These are phyloP conservation scores for Phyllostomus hastatus DNA, from an alignment of 2,113 vertebrate species.

Conservation along the genomic window DNA sequence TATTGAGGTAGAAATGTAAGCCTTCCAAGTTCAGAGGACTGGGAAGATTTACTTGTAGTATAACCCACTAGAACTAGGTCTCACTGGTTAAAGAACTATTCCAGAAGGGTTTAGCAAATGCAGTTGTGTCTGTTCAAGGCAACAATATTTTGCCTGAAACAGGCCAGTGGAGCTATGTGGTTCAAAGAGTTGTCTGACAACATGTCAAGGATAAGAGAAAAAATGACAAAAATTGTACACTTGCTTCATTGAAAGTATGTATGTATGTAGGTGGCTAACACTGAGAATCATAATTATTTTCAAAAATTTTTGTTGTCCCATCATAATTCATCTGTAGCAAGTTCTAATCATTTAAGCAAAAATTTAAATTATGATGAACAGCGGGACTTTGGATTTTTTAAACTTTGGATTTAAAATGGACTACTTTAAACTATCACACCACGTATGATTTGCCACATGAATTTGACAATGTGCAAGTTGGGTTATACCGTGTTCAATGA, in stretches of 20 bases:
- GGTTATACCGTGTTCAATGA: neutral
- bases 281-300: neutral
- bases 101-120: neutral
- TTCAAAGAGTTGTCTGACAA: neutral
- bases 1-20: neutral
- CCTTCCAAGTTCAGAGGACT: slow-evolving; percentile 12
- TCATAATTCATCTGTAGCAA: neutral
- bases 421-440: neutral
- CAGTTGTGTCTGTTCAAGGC: neutral
- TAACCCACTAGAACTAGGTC: neutral
- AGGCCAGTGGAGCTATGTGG: neutral
- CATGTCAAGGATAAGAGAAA: neutral
- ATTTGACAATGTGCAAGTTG: neutral
- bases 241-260: neutral
- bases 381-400: neutral
- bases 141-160: neutral
- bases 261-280: neutral
- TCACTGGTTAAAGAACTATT: neutral
- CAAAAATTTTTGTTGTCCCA: neutral
- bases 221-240: neutral
- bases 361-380: neutral
- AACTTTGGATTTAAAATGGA: neutral
- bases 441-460: neutral
- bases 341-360: neutral
- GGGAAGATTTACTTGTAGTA: neutral